phyloP scores from a whole-genome alignment of 2,113 vertebrate genomes.

The Xenopus laevis region DNA sequence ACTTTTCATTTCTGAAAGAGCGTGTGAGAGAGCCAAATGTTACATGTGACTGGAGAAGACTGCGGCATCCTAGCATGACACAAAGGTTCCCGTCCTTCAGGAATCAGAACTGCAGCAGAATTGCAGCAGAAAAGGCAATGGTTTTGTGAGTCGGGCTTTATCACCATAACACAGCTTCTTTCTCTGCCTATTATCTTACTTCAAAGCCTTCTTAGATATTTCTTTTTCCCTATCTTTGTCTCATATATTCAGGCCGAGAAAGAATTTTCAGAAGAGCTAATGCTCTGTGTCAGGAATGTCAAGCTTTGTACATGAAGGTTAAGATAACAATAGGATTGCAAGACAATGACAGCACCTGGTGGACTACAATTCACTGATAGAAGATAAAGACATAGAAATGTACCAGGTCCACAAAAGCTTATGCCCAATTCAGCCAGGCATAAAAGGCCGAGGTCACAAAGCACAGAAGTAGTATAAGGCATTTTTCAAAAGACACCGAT shows the following conservation, averaged over 20 bases:
- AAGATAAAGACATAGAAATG: neutral
- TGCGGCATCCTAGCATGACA: neutral
- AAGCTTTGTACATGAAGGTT: neutral
- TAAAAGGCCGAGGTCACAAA: too few relatives aligned
- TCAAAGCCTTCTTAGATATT: neutral
- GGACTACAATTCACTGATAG: too few relatives aligned
- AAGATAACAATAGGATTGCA: neutral
- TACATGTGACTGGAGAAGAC: conserved; percentile 6
- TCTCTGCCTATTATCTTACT: neutral
- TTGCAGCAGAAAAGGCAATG: neutral
- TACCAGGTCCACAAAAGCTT: too few relatives aligned
- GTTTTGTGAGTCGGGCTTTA: neutral
- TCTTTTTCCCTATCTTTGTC: neutral
- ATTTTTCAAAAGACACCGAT: too few relatives aligned
- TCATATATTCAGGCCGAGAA: neutral
- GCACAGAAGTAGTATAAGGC: too few relatives aligned
- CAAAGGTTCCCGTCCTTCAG: neutral
- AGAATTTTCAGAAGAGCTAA: neutral
- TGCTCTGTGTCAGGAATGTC: neutral
- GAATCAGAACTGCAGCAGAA: neutral
- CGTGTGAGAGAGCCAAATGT: conserved; percentile 1
- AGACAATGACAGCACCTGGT: neutral
- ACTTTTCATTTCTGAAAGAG: neutral
- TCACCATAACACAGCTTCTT: neutral
- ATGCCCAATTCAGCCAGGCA: too few relatives aligned